Conservation (phyloP, 2,888 invertebrate species). For the Eubasilissa splendida region DNA sequence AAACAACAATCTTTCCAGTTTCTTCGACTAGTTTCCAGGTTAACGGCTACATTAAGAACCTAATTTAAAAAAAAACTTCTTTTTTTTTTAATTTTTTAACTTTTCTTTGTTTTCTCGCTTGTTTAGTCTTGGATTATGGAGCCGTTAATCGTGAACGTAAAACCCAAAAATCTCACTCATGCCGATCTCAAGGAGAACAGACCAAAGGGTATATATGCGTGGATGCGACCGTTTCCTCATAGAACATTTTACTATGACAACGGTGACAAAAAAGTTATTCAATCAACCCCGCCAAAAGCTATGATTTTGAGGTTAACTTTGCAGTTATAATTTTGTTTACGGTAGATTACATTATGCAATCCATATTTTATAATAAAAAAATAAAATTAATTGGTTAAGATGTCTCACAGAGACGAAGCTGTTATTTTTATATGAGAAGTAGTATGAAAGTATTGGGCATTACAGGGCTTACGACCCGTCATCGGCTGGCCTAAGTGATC, state of each 20-base stretch:
- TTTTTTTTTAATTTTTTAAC: not conserved
- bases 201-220: constrained; percentile 69
- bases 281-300: not conserved
- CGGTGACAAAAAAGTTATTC: not conserved
- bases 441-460: too few species aligned
- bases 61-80: too few species aligned
- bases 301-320: constrained; percentile 17
- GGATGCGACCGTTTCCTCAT: constrained; percentile 67
- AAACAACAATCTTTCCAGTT: constrained; percentile 33
- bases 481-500: too few species aligned
- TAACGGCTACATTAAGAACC: too few species aligned
- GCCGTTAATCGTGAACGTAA: constrained; percentile 54
- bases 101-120: not conserved
- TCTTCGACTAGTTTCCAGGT: not conserved
- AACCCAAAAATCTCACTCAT: constrained; percentile 65
- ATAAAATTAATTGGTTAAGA: not conserved
- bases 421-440: too few species aligned
- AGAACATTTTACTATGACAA: constrained; percentile 4
- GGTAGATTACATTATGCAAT: too few species aligned
- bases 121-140: constrained; percentile 34
- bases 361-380: too few species aligned
- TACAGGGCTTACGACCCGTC: too few species aligned
- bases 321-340: not conserved
- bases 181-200: constrained; percentile 65
- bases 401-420: too few species aligned